phyloP scores from a whole-genome alignment of 2,113 vertebrate genomes.

The Lagopus leucura region DNA sequence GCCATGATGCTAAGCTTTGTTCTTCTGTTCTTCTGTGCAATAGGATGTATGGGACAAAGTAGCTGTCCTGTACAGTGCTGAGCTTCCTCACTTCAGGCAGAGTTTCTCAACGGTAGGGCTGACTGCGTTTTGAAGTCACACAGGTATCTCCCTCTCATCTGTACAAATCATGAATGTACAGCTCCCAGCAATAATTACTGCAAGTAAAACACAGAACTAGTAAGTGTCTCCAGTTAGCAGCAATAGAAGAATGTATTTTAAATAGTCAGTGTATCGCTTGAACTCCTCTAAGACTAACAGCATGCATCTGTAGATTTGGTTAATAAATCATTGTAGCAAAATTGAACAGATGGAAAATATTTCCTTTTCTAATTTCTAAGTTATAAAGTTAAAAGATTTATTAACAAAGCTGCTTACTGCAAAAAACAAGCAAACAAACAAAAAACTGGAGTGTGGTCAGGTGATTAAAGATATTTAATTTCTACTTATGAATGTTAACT shows the following conservation, averaged over 20 bases:
- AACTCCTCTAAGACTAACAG: not conserved
- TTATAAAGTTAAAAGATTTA: not conserved
- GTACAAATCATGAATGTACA: not conserved
- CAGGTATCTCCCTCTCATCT: constrained; percentile 27
- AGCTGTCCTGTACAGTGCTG: not conserved
- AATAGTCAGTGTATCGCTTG: constrained; percentile 23
- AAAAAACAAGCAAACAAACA: not conserved
- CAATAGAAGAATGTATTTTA: not conserved
- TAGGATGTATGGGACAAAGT: not conserved
- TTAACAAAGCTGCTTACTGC: not conserved
- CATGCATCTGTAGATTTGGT: not conserved
- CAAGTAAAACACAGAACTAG: constrained; percentile 14
- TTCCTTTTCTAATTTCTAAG: constrained; percentile 23
- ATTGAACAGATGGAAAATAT: constrained; percentile 33
- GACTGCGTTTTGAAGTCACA: not conserved
- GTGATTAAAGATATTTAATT: constrained; percentile 8
- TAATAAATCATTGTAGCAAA: constrained; percentile 29
- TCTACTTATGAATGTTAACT: not conserved
- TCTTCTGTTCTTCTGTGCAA: not conserved
- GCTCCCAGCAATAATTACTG: constrained; percentile 36
- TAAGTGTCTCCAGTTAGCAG: constrained; percentile 2
- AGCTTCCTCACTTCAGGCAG: not conserved
- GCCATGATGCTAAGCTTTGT: not conserved
- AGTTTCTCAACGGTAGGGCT: not conserved
- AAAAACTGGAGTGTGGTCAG: not conserved